Base-by-base conservation (phyloP, 2,888 invertebrate genomes). In the Xestia rhomboidea region DNA sequence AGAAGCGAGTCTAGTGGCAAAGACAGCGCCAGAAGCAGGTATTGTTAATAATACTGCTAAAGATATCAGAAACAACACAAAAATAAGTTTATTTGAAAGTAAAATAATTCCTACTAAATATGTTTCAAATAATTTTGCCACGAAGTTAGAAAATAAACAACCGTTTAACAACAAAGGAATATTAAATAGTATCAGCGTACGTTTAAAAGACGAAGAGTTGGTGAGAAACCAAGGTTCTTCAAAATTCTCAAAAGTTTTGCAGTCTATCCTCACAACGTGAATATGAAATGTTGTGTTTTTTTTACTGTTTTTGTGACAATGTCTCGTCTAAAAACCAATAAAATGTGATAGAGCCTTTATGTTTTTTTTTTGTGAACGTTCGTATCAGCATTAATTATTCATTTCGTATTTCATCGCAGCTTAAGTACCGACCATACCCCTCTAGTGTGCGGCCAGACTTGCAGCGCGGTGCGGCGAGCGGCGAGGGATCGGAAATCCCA, bases 81-180 rank as follows among this genome's bases (percentile, higher is more conserved):
- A n/a, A 73, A 64, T 46, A 63, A 73, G 44, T 5, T 70, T 63
- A 2, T 84, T 86, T 51, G 80, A 84, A 63, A 86, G 74, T 68
- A 68, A 60, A 73, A 83, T 86, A 73, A 64, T 84, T 38, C 73
- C 72, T 44, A 75, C 60, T 79, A 86, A 75, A 38, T 83, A 84
- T 64, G 6, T 24, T 38, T 8, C 63, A 27, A 67, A 69, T 67
- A 34, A 70, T 60, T 51, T 67, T 46, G 34, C 41, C 2, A 57
- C 10, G 24, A 73, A 46, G 27, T n/a, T 70, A 13, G 34, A 67
- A 49, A 69, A 41, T 41, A 49, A 62, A 8, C 44, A 21, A 44
- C 38, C 15, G 1, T 7, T 79, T 1, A 64, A 60, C 10, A 79
- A 72, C 27, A 64, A 66, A 74, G 69, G 75, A 54, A n/a, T 83